Evolutionary conservation across 2,888 invertebrate species (phyloP).

Genomic region (Ichneumoninae sp.): DNA sequence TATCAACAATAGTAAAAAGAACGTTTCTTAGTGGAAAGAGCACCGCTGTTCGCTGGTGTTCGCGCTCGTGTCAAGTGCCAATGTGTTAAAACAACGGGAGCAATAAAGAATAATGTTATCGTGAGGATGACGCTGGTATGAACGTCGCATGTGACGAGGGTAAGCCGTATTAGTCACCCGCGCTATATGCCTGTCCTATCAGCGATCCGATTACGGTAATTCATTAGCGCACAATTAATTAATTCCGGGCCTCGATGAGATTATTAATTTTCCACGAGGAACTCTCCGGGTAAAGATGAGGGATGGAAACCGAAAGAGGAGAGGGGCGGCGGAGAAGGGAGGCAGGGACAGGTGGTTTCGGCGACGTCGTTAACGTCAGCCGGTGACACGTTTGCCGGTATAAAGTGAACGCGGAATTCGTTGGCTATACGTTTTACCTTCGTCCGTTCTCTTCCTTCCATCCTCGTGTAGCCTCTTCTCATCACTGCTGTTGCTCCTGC

Average conservation of each 20-base stretch:
- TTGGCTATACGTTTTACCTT: constrained; percentile 42
- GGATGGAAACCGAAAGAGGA: not conserved
- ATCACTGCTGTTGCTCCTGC: constrained; percentile 2
- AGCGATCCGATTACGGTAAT: constrained; percentile 48
- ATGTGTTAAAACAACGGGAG: not conserved
- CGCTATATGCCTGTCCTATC: constrained; percentile 1
- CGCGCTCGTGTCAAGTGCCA: not conserved
- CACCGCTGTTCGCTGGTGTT: too few species aligned
- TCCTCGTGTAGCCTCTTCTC: constrained; percentile 1
- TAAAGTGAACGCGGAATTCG: constrained; percentile 51
- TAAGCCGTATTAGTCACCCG: not conserved
- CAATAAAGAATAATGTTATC: not conserved
- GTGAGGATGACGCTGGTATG: not conserved
- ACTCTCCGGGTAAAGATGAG: constrained; percentile 32
- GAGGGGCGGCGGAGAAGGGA: not conserved
- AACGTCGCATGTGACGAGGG: not conserved
- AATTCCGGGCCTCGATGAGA: constrained; percentile 57
- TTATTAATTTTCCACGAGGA: constrained; percentile 58
- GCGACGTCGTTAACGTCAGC: constrained; percentile 62
- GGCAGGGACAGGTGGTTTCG: not conserved
- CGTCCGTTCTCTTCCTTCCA: constrained; percentile 28
- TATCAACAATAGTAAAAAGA: not conserved
- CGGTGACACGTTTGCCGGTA: constrained; percentile 55
- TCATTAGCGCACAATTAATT: constrained; percentile 58
- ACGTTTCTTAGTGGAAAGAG: not conserved